Base-by-base conservation (phyloP, 1,140 invertebrate species). In the Heterodera schachtii region DNA sequence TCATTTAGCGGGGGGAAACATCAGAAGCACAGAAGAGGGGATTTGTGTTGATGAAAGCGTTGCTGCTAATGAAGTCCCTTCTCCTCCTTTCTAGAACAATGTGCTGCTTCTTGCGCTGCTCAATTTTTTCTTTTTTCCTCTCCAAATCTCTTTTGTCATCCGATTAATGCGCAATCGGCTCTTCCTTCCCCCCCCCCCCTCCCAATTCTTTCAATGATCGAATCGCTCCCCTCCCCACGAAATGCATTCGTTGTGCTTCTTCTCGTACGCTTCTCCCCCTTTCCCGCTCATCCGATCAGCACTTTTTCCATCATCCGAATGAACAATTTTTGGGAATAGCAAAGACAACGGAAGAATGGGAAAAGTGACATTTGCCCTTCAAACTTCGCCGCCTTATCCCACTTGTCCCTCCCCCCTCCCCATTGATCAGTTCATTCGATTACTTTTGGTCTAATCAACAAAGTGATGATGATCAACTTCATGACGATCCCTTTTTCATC, bases 101-200 rank as follows among this genome's bases (percentile, higher is more conserved):
- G 69, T 46, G 69, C 41, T 69, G 9, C 69, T 46, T 71, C 4
- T 46, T 5, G 13, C 1, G 7, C 44, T 71, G 66, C 66, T 71
- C 69, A n/a, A 46, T 71, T 31, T 31, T 31, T 11, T 5, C 21
- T 31, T 19, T 3, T n/a, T n/a, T 9, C 13, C 57, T 16, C 57
- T 16, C 19, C 57, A 9, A 60, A 1, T 16, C 4, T 16, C 13
- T 16, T 60, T 60, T 11, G 21, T 71, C 69, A 71, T 71, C 69
- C 69, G 69, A 71, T 71, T 71, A 71, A 43, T 19, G 69, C 69
- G 69, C 69, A 71, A 46, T 71, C 69, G 31, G n/a, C 21, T 46
- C 44, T 46, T 46, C 11, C 21, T 31, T 13, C n/a, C 69, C 44
- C 31, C 57, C 3, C 57, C 57, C 57, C 6, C 57, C 57, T n/a